Evolutionary conservation across 2,113 vertebrate genomes (phyloP), one percentile per base, ranked within the genome.

Genomic region (Haemorhous mexicanus): DNA sequence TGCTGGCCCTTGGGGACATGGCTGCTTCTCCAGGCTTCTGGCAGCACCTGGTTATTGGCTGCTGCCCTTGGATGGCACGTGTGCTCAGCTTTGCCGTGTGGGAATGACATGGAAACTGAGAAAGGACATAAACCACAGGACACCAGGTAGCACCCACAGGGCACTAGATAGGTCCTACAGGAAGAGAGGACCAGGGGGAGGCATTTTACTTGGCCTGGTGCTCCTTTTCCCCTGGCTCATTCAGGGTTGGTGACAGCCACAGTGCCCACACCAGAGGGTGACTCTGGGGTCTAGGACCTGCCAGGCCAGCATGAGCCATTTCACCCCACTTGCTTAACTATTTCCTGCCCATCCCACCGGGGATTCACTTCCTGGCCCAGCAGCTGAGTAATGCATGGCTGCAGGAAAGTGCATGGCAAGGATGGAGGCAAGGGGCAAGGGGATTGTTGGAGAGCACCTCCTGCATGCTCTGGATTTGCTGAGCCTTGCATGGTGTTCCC

Each of bases 271-370:
- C 26, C 0, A 0, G n/a, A 81, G 78, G 35, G 63, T 86, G 84
- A 80, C 16, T 3, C 23, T 50, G 84, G 87, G 84, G 81, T 93
- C 91, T 15, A 19, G 59, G 86, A 94, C 89, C 68, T 91, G 91
- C 87, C 30, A 33, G 69, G 87, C 73, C 72, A 86, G 87, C 6
- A 0, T 5, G 2, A 63, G 20, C 72, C 93, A 84, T 41, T 84
- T 83, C 81, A 61, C 9, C 9, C 41, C 66, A n/a, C 58, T 68
- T 89, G 90, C 78, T 91, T 84, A 93, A 94, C 75, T 78, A 69
- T 91, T 95, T 96, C 95, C 95, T 96, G 94, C 94, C 95, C 90
- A 85, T 96, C 95, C 95, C n/a, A 1, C 9, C 2, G 2, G 49
- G 39, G 83, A 94, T 96, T 96, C 88, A 95, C 90, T 94, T 95